phyloP scores from a whole-genome alignment of 2,888 invertebrate genomes.

The Sphaerophoria rueppellii region DNA sequence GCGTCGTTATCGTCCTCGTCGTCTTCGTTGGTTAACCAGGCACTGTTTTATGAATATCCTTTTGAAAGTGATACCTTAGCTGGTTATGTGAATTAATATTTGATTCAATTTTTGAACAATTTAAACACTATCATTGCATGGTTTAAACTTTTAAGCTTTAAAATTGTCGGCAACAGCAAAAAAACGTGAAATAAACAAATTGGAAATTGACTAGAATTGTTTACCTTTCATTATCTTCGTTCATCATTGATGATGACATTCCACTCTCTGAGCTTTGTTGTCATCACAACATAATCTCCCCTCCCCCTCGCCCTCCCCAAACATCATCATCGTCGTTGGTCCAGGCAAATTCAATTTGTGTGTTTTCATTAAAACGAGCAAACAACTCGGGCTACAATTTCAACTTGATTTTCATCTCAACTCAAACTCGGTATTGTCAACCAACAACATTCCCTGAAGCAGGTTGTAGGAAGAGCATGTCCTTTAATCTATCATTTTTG shows the following conservation, averaged over 20 bases:
- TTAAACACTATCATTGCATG: neutral
- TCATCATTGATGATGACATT: conserved; percentile 24
- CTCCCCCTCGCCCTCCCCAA: conserved; percentile 8
- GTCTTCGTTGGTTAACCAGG: no score
- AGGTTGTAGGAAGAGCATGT: neutral
- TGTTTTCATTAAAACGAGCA: conserved; percentile 63
- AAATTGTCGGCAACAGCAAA: neutral
- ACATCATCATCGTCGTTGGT: conserved; percentile 18
- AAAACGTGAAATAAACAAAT: neutral
- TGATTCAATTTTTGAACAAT: no score
- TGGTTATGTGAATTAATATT: no score
- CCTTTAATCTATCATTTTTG: conserved; percentile 6
- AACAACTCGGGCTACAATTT: conserved; percentile 39
- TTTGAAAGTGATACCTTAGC: no score
- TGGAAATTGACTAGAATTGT: conserved; percentile 34
- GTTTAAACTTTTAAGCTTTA: neutral
- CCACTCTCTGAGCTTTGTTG: conserved; percentile 13
- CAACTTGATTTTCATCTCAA: conserved; percentile 15
- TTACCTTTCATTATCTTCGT: conserved; percentile 67
- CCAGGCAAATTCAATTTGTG: conserved; percentile 59
- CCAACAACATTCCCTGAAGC: neutral
- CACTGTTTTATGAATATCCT: no score
- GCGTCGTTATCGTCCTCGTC: no score
- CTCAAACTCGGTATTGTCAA: neutral
- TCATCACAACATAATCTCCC: conserved; percentile 57